Evolutionary conservation across 2,797 vertebrate genomes (phyloP).

Genomic region (Sciurus carolinensis): DNA sequence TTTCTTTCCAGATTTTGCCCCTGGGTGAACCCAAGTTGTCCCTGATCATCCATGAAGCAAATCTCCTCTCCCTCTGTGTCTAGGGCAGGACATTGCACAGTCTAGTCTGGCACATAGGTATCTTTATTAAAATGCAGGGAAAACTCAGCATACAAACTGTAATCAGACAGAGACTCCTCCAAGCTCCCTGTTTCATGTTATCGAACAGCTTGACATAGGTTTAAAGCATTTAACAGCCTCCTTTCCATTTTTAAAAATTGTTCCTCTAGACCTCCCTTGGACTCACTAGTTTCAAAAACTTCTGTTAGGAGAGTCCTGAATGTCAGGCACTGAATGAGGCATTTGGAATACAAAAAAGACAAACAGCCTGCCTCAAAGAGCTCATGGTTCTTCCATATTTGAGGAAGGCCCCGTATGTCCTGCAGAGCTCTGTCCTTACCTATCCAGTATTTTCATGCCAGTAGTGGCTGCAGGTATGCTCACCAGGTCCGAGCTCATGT

Average conservation of each 20-base stretch:
- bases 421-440: neutral
- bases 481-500: neutral
- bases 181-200: neutral
- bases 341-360: neutral
- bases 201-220: neutral
- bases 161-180: neutral
- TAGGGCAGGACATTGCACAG: neutral
- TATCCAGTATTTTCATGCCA: neutral
- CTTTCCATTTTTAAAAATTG: neutral
- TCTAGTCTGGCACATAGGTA: neutral
- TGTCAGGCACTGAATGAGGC: neutral
- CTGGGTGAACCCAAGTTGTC: neutral
- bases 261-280: neutral
- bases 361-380: neutral
- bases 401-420: too few relatives aligned
- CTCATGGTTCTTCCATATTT: neutral
- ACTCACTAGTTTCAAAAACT: neutral
- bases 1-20: neutral
- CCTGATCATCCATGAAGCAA: neutral
- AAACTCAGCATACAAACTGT: neutral
- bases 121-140: neutral
- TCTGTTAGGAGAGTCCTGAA: neutral
- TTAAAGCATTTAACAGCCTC: neutral
- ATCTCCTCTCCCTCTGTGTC: neutral
- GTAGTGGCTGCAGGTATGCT: accelerated